Percentiles rank a stretch among this genome's conserved stretches.
These are phyloP conservation scores for Armadillidium nasatum DNA, from an alignment of 1,140 invertebrate genomes.

Conservation along the genomic window DNA sequence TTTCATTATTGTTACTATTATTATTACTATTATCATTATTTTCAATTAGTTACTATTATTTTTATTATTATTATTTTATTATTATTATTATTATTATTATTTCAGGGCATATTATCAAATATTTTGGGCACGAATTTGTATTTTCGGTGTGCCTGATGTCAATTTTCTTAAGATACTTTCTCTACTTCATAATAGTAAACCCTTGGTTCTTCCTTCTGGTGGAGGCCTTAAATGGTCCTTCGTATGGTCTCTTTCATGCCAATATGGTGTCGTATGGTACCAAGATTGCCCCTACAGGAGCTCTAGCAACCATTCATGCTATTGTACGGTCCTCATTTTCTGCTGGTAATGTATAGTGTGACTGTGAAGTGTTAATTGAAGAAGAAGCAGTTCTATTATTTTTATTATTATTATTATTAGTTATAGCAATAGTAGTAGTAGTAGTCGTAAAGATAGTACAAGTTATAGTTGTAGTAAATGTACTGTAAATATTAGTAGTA, in stretches of 20 bases:
- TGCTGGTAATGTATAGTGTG: no score
- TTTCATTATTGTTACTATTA: no score
- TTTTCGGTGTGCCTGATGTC: constrained; percentile 72
- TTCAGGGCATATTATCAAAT: constrained; percentile 66
- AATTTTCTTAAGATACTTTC: constrained; percentile 67
- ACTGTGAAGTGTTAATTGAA: no score
- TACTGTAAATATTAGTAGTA: no score
- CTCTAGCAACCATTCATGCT: constrained; percentile 72
- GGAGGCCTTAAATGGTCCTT: constrained; percentile 77
- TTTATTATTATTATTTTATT: no score
- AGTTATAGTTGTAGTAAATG: no score
- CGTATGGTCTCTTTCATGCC: constrained; percentile 81
- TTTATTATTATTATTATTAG: no score
- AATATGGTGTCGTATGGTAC: constrained; percentile 82
- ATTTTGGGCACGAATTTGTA: constrained; percentile 72
- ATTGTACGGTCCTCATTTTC: constrained; percentile 45
- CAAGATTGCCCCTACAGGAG: constrained; percentile 73
- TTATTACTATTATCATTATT: no score
- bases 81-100: constrained; percentile 44
- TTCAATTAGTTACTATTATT: no score
- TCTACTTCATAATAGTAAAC: constrained; percentile 72
- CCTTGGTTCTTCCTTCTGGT: constrained; percentile 77
- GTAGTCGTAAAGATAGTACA: no score
- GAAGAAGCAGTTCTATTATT: no score
- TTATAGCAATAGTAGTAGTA: no score